Percentiles rank a stretch among this genome's conserved stretches.
Conservation (phyloP, 2,888 invertebrate species). For the Eulithis testata region DNA sequence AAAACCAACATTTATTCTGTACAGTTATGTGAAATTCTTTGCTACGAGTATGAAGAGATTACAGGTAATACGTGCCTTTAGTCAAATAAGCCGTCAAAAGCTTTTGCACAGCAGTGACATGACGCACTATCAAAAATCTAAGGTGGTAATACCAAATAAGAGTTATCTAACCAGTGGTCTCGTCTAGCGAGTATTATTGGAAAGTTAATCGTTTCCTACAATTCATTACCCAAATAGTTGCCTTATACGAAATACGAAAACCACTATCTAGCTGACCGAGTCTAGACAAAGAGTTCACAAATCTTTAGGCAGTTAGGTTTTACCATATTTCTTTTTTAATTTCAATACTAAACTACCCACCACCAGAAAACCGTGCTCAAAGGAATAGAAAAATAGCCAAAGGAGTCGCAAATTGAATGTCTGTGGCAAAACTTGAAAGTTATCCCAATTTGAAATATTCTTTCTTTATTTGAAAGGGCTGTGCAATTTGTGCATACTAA, state of each 20-base stretch:
- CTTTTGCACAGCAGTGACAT: background rate
- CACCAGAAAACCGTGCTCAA: slow-evolving; percentile 7
- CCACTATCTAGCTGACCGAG: background rate
- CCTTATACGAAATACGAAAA: background rate
- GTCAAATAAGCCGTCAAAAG: background rate
- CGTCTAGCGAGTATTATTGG: background rate
- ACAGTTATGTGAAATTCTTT: background rate
- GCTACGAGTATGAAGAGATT: background rate
- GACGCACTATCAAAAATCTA: background rate
- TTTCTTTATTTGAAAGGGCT: no score
- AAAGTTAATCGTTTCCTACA: no score
- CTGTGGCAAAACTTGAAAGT: slow-evolving; percentile 20
- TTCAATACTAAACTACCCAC: no score
- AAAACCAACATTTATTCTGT: background rate
- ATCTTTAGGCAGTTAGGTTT: slow-evolving; percentile 13
- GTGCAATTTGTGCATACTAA: no score
- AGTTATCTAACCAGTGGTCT: background rate
- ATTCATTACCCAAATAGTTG: no score
- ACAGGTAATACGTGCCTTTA: background rate
- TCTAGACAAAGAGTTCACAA: slow-evolving; percentile 3
- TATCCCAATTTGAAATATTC: no score
- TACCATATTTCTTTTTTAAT: slow-evolving; percentile 7
- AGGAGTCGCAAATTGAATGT: slow-evolving; percentile 20
- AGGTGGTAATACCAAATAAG: background rate
- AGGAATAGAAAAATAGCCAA: slow-evolving; percentile 10